Evolutionary conservation across 2,888 invertebrate genomes (phyloP).

Genomic region (Latrodectus hesperus): DNA sequence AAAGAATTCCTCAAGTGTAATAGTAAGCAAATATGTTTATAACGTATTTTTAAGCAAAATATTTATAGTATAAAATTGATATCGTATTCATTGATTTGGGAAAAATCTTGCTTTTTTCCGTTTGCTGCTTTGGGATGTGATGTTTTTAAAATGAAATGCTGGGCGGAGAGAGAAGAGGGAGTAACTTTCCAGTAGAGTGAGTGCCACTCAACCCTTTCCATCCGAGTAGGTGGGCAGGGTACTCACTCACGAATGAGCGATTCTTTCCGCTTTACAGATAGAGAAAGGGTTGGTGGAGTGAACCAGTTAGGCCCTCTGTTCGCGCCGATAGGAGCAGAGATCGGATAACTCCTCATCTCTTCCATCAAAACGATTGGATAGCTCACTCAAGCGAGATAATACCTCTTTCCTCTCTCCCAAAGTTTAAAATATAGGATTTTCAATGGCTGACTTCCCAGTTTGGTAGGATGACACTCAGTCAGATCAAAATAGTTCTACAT

Average conservation of each 20-base stretch:
- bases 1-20: too few species aligned
- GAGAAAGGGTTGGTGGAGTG: conserved; percentile 54
- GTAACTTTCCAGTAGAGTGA: conserved; percentile 12
- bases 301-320: conserved; percentile 19
- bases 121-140: too few species aligned
- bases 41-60: too few species aligned
- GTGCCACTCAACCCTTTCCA: conserved; percentile 30
- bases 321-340: conserved; percentile 37
- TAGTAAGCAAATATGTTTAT: too few species aligned
- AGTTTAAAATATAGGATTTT: background rate
- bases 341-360: conserved; percentile 12
- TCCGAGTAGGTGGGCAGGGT: background rate
- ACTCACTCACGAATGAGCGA: conserved; percentile 39
- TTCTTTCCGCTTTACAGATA: conserved; percentile 2
- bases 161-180: conserved; percentile 35
- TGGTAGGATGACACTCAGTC: too few species aligned
- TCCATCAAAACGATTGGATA: background rate
- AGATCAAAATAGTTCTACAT: too few species aligned
- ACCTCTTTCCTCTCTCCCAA: background rate
- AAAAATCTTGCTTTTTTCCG: too few species aligned
- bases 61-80: too few species aligned
- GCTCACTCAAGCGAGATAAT: conserved; percentile 3
- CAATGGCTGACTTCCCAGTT: too few species aligned
- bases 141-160: background rate
- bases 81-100: too few species aligned